phyloP scores from a whole-genome alignment of 2,113 vertebrate species.

The Coturnix japonica region DNA sequence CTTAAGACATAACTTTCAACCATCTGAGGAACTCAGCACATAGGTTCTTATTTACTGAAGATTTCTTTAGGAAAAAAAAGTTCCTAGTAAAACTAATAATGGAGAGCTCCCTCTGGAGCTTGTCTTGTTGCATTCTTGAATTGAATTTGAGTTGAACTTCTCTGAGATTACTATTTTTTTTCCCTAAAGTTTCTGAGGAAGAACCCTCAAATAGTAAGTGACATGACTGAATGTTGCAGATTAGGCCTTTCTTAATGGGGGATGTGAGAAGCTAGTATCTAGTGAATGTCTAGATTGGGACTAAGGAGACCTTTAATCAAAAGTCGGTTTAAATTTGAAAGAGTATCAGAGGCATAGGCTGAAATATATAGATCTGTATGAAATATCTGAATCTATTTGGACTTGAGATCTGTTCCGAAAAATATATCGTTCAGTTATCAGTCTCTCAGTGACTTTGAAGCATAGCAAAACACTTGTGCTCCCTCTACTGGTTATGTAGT shows the following conservation, averaged over 20 bases:
- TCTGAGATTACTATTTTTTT: neutral
- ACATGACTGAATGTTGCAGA: neutral
- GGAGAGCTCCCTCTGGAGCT: neutral
- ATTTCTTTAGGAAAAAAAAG: neutral
- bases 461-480: neutral
- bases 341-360: neutral
- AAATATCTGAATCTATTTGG: neutral
- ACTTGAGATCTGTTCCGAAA: neutral
- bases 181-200: neutral
- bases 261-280: neutral
- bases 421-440: neutral
- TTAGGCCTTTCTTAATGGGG: neutral
- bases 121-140: neutral
- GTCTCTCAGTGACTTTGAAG: neutral
- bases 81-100: neutral
- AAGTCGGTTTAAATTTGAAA: neutral
- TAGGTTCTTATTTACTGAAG: neutral
- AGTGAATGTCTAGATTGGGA: neutral
- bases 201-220: neutral
- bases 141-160: neutral
- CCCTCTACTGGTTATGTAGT: constrained; percentile 41
- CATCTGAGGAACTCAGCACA: neutral
- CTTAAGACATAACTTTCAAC: neutral
- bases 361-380: neutral
- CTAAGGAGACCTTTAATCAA: neutral